Evolutionary conservation across 1,140 invertebrate genomes (phyloP).

Genomic region (Lepidurus packardi): DNA sequence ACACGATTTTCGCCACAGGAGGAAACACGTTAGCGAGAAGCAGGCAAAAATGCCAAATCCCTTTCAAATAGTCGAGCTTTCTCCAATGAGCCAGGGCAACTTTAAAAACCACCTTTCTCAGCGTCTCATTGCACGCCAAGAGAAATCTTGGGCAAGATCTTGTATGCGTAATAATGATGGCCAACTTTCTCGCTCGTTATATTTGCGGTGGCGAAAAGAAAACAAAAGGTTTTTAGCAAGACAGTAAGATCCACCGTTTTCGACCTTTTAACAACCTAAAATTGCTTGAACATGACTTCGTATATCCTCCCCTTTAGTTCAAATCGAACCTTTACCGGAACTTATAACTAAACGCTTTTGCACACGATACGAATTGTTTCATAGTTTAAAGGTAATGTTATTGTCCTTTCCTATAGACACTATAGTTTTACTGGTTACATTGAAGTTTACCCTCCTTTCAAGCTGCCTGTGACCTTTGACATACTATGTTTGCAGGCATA

Average conservation of each 20-base stretch:
- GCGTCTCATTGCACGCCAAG: not conserved
- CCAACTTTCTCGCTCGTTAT: conserved; percentile 11
- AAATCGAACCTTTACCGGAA: not conserved
- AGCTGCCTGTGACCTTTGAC: not conserved
- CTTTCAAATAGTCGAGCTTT: not conserved
- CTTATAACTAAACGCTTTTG: not conserved
- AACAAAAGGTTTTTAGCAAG: conserved; percentile 2
- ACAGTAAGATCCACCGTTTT: not conserved
- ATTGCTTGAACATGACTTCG: no score
- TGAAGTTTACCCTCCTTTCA: no score
- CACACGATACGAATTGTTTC: not conserved
- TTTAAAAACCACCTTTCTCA: not conserved
- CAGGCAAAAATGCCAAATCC: not conserved
- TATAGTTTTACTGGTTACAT: no score
- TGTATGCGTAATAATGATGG: not conserved
- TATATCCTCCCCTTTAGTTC: not conserved
- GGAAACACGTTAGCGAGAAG: not conserved
- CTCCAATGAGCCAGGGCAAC: not conserved
- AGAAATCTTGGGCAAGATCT: not conserved
- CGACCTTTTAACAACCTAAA: no score
- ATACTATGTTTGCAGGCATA: not conserved
- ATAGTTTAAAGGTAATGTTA: not conserved
- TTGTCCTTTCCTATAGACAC: no score
- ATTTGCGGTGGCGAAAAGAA: not conserved
- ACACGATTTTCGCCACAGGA: not conserved